Evolutionary conservation across 2,888 invertebrate genomes (phyloP), one percentile per base, ranked within the genome.

Genomic region (Smittia sp.): DNA sequence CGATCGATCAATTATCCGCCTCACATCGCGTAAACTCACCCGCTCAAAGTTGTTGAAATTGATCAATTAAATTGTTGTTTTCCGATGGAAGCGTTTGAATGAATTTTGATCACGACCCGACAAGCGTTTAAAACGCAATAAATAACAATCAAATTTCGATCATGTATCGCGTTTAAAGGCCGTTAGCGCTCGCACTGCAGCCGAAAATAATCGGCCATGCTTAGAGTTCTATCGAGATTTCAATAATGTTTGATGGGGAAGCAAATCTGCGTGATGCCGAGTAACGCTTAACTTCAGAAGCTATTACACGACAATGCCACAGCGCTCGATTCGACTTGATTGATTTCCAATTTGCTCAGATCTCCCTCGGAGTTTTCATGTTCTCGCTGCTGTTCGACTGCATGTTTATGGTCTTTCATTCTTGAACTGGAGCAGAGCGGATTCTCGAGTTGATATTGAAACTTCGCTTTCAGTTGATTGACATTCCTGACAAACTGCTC

Each of bases 131-230:
- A 63, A 25, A 22, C n/a, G 27, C 25, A 63, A 63, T 63, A 63
- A 63, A 63, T 63, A 63, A 24, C 62, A 63, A 63, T 63, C 62
- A 63, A 63, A 24, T 63, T 24, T 63, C 62, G n/a, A 63, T 63
- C 18, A 58, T 13, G 13, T 58, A 58, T 58, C 24, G 15, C 20
- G 22, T 58, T 58, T 58, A 58, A 52, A 15, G 2, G 3, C 58
- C 3, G 1, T 24, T 24, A 1, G 25, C 9, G 62, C 24, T 6
- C 32, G 3, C 9, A 9, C 3, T 32, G 32, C 32, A 32, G 9
- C 32, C 32, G 32, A 54, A 54, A 54, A 22, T 1, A 58, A 32
- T 32, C 32, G n/a, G n/a, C n/a, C n/a, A n/a, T n/a, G n/a, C n/a
- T 32, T 32, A 32, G n/a, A n/a, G n/a, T 32, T 32, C 32, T 3